These are phyloP conservation scores for Carapus acus DNA, from an alignment of 2,797 vertebrate genomes.

Conservation along the genomic window DNA sequence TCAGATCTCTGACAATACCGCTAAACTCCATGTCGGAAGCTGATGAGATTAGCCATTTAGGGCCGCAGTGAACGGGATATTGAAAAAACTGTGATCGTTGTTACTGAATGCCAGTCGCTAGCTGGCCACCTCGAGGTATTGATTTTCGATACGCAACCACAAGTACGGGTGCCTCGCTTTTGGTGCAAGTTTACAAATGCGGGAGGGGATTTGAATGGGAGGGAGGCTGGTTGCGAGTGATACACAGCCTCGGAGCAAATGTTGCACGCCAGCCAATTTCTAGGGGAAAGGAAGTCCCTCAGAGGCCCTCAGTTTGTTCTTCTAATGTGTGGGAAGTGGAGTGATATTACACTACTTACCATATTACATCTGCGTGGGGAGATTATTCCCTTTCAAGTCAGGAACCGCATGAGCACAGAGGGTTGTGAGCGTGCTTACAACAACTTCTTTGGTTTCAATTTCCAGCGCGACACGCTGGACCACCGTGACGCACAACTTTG, in stretches of 20 bases:
- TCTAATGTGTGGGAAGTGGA: constrained; percentile 1
- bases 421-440: too few species aligned
- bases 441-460: neutral
- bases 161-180: constrained; percentile 4
- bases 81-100: too few species aligned
- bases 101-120: too few species aligned
- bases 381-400: neutral
- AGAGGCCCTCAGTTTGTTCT: neutral
- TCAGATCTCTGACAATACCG: too few species aligned
- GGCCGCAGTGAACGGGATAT: neutral
- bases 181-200: neutral
- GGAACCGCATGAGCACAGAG: neutral
- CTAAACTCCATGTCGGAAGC: too few species aligned
- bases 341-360: neutral
- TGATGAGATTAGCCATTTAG: neutral
- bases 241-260: neutral
- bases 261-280: neutral
- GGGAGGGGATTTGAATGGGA: constrained; percentile 10
- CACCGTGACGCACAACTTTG: too few species aligned
- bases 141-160: neutral
- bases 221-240: constrained; percentile 1
- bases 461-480: neutral
- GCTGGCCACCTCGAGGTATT: too few species aligned
- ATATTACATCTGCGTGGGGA: neutral
- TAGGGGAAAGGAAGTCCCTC: neutral